Evolutionary conservation across 2,113 vertebrate genomes (phyloP).

Genomic region (Oreotragus oreotragus): DNA sequence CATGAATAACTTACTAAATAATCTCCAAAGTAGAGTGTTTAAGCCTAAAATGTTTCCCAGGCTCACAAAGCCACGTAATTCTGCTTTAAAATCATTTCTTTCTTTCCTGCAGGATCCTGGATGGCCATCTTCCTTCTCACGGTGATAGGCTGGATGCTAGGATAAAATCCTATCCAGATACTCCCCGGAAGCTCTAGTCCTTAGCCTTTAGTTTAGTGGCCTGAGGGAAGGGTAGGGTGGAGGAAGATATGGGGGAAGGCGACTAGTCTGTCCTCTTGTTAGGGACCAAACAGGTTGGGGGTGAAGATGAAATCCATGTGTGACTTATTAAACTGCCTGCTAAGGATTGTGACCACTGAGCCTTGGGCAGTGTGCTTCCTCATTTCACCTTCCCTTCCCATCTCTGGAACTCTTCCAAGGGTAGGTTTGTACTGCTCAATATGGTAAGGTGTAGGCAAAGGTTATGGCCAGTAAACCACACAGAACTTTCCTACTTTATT

Average conservation of each 20-base stretch:
- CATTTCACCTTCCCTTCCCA: not conserved
- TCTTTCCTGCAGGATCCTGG: constrained; percentile 20
- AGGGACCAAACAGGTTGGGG: not conserved
- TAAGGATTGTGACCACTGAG: not conserved
- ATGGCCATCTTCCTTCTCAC: not conserved
- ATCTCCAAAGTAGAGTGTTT: not conserved
- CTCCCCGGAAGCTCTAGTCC: not conserved
- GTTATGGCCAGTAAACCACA: constrained; percentile 19
- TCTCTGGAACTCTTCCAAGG: not conserved
- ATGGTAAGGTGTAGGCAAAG: not conserved
- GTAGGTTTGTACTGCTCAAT: not conserved
- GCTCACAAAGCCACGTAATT: not conserved
- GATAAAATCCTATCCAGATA: not conserved
- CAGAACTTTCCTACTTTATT: not conserved
- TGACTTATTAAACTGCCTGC: not conserved
- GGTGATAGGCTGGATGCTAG: not conserved
- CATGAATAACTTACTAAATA: not conserved
- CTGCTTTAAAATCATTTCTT: constrained; percentile 1
- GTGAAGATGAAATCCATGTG: not conserved
- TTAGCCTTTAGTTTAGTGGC: not conserved
- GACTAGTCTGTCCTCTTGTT: not conserved
- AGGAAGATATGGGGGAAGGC: not conserved
- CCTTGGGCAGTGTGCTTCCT: not conserved
- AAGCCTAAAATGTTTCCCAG: not conserved
- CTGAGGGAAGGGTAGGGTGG: not conserved